Conservation (phyloP, 1,140 invertebrate genomes). For the Papilio machaon region DNA sequence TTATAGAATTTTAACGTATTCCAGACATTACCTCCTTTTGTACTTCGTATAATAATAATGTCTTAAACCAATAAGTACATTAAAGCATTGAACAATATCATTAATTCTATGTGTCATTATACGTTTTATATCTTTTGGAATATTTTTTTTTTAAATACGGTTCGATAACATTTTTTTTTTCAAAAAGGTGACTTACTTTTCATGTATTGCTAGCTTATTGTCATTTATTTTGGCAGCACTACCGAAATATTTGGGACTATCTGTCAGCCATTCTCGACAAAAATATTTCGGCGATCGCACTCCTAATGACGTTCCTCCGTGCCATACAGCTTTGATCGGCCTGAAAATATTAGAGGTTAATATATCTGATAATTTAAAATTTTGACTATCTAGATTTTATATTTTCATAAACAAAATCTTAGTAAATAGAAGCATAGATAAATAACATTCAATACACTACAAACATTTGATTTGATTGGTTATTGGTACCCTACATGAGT, state of each 20-base stretch:
- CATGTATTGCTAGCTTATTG: slow-evolving; percentile 53
- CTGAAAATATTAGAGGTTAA: slow-evolving; percentile 50
- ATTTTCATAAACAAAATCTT: no score
- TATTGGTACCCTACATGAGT: no score
- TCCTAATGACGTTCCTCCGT: slow-evolving; percentile 56
- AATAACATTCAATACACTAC: no score
- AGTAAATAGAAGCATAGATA: no score
- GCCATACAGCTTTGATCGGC: slow-evolving; percentile 66
- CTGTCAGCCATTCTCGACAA: slow-evolving; percentile 62
- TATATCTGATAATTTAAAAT: no score
- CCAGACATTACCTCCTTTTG: no score
- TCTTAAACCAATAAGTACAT: neutral
- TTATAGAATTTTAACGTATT: no score
- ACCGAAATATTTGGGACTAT: slow-evolving; percentile 48
- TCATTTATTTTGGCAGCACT: slow-evolving; percentile 52
- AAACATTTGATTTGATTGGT: no score
- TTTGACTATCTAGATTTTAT: no score
- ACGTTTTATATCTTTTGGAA: no score
- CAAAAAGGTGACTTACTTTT: slow-evolving; percentile 51
- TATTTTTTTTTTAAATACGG: neutral
- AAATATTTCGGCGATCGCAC: slow-evolving; percentile 40
- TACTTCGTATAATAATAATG: no score
- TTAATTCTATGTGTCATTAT: no score
- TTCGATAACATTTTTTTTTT: neutral
- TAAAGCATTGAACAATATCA: neutral